Conservation (phyloP, 2,888 invertebrate species). For the Apotomis capreana region DNA sequence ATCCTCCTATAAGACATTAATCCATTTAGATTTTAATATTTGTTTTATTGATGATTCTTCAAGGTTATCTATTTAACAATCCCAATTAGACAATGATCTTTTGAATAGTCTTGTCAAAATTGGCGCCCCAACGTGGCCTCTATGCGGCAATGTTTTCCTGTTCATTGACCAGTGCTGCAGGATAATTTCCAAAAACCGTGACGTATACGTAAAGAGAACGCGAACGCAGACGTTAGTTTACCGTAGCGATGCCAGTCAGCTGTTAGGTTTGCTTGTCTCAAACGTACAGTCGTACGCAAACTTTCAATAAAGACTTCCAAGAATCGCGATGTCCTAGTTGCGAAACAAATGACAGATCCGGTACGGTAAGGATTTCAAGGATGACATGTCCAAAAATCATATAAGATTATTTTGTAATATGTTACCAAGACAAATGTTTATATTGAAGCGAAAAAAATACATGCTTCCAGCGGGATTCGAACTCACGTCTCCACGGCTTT, state of each 20-base stretch:
- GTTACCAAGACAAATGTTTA: too few species aligned
- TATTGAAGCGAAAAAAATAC: too few species aligned
- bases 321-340: constrained; percentile 17
- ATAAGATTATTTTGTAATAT: background rate
- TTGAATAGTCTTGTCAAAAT: constrained; percentile 2
- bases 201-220: constrained; percentile 17
- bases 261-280: constrained; percentile 10
- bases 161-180: constrained; percentile 22
- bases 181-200: constrained; percentile 29
- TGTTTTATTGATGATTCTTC: constrained; percentile 4
- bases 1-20: background rate
- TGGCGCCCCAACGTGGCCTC: constrained; percentile 13
- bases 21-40: background rate
- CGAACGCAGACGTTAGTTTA: constrained; percentile 13
- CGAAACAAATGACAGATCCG: constrained; percentile 22
- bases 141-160: constrained; percentile 13
- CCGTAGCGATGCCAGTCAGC: constrained; percentile 23
- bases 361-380: background rate
- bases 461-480: too few species aligned
- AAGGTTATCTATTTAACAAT: constrained; percentile 1
- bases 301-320: constrained; percentile 21
- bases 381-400: background rate
- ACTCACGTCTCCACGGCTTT: too few species aligned
- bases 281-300: constrained; percentile 7
- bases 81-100: constrained; percentile 9